Evolutionary conservation across 2,113 vertebrate species (phyloP).

Genomic region (Hystrix cristata): DNA sequence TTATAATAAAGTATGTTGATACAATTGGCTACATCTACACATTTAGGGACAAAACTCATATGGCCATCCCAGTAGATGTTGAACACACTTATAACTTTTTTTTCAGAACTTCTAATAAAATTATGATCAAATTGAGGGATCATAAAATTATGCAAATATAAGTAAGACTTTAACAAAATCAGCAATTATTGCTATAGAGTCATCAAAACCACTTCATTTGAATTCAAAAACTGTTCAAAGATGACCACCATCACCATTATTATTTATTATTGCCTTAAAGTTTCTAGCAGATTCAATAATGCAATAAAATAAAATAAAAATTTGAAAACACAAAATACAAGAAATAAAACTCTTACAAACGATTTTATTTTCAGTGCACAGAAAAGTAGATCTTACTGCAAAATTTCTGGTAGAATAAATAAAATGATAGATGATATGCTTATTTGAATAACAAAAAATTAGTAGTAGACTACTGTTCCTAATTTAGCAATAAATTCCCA

Average conservation of each 20-base stretch:
- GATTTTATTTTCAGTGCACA: background rate
- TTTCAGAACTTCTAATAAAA: background rate
- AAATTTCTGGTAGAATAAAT: background rate
- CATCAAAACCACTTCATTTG: background rate
- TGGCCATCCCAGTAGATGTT: background rate
- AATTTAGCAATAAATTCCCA: background rate
- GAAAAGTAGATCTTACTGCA: background rate
- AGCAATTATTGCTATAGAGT: background rate
- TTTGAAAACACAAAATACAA: background rate
- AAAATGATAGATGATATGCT: background rate
- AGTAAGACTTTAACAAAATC: background rate
- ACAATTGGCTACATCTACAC: background rate
- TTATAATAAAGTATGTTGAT: background rate
- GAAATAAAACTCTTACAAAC: background rate
- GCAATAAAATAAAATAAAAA: conserved; percentile 3
- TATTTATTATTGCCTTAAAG: background rate
- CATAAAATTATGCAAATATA: background rate
- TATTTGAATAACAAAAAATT: background rate
- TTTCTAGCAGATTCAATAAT: background rate
- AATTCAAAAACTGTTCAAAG: background rate
- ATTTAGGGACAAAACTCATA: background rate
- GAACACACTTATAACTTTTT: background rate
- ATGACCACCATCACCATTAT: background rate
- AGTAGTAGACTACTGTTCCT: background rate
- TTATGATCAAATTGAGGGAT: background rate